Base-by-base conservation (phyloP, 2,113 vertebrate species). In the Osmerus mordax region DNA sequence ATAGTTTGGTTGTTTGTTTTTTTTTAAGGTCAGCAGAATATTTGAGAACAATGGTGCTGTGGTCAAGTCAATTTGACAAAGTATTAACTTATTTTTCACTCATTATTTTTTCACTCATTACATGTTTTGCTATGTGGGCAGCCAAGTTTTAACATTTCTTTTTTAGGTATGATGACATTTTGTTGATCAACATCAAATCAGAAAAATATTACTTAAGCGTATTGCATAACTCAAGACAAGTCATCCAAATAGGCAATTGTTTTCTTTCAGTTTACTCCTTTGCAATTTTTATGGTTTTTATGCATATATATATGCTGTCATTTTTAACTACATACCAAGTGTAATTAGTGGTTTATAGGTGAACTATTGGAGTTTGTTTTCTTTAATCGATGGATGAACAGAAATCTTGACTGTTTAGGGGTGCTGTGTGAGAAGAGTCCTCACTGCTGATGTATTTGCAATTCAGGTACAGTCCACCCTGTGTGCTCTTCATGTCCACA, bases 1-100 rank as follows among this genome's bases (percentile, higher is more conserved):
- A 29, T 64, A 64, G 28, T 15, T 64, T 9, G 64, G 47, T 47
- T 8, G 6, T 68, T 4, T n/a, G n/a, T 62, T 6, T 72, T 70
- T 63, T 71, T 60, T 76, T 63, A 72, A 19, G 60, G 53, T 13
- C 36, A 70, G 70, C 15, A 69, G 9, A 53, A 29, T 16, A 55
- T 64, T 64, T 23, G 9, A 47, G 53, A 58, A 28, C 59, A 62
- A 77, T 76, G 80, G 81, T 88, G 85, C 79, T 87, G 77, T 61
- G 72, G 71, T 72, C 56, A 62, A 51, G 32, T 23, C 16, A 76
- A 75, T 75, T 68, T 68, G 72, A 41, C 25, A n/a, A 21, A 8
- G 12, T 51, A 12, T 18, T 66, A 16, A 21, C n/a, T 23, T 67
- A 29, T 54, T 67, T 52, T 54, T 12, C 21, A 61, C 11, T 15